These are phyloP conservation scores for Latrodectus geometricus DNA, from an alignment of 1,140 invertebrate genomes.

Conservation along the genomic window DNA sequence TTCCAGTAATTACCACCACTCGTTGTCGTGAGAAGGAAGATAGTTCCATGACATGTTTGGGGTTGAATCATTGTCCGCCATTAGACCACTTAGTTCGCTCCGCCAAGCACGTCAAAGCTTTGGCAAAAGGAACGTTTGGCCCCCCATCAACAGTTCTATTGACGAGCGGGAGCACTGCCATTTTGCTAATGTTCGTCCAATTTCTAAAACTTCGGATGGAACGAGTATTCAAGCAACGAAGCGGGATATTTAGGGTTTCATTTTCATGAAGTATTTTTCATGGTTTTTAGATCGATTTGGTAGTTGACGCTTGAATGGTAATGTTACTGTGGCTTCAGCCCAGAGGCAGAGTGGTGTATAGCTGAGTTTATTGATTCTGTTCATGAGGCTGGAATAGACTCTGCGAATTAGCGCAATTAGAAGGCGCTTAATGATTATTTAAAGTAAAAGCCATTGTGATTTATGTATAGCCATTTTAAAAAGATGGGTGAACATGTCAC, in stretches of 20 bases:
- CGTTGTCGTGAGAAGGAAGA: conserved; percentile 20
- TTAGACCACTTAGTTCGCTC: conserved; percentile 46
- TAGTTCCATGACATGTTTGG: conserved; percentile 49
- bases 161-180: neutral
- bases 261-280: neutral
- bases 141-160: conserved; percentile 36
- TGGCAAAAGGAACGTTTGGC: conserved; percentile 39
- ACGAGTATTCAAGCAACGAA: neutral
- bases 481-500: too few relatives aligned
- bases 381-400: too few relatives aligned
- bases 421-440: too few relatives aligned
- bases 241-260: conserved; percentile 14
- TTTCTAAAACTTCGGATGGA: neutral
- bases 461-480: too few relatives aligned
- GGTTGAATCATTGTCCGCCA: conserved; percentile 53
- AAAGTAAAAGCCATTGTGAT: too few relatives aligned
- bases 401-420: too few relatives aligned
- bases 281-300: neutral
- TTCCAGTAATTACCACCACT: conserved; percentile 42
- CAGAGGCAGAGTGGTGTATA: too few relatives aligned
- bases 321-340: too few relatives aligned
- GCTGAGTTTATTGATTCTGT: too few relatives aligned
- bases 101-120: conserved; percentile 42
- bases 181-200: conserved; percentile 49
- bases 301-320: neutral